A percentile compares a stretch with the other conserved stretches of the same genome.
Conservation (phyloP, 30 jellyfish, hydroid and myxozoan species). For the Pseudorhiza aurosa region DNA sequence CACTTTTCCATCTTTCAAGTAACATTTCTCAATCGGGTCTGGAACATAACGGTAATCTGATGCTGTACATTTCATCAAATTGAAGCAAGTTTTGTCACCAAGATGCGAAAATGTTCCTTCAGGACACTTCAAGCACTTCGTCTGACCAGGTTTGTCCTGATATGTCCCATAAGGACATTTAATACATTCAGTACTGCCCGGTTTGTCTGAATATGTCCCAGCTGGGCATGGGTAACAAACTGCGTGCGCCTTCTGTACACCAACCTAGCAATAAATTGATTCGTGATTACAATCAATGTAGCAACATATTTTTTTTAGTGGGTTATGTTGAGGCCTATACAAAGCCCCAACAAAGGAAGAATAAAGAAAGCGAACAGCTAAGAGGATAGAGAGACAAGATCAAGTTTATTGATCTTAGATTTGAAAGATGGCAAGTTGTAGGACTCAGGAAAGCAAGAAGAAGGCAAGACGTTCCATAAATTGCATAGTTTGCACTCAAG, state of each 20-base stretch:
- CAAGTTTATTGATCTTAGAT: too few relatives aligned
- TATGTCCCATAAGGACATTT: slow-evolving; percentile 76
- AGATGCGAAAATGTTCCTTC: slow-evolving; percentile 63
- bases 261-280: slow-evolving; percentile 5
- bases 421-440: too few relatives aligned
- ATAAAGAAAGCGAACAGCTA: too few relatives aligned
- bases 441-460: too few relatives aligned
- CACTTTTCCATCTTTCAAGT: slow-evolving; percentile 28
- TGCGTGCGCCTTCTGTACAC: slow-evolving; percentile 37
- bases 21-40: slow-evolving; percentile 76
- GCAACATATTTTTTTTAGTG: too few relatives aligned
- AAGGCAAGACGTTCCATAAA: too few relatives aligned
- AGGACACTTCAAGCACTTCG: slow-evolving; percentile 72
- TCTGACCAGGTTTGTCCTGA: slow-evolving; percentile 83
- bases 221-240: slow-evolving; percentile 74
- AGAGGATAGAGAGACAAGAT: too few relatives aligned
- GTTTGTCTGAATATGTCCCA: slow-evolving; percentile 78
- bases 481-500: too few relatives aligned
- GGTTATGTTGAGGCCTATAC: too few relatives aligned
- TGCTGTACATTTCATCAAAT: slow-evolving; percentile 45
- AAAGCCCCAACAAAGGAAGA: too few relatives aligned
- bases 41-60: slow-evolving; percentile 69
- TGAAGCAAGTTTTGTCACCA: slow-evolving; percentile 78
- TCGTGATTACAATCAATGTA: too few relatives aligned
- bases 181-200: slow-evolving; percentile 76